Conservation (phyloP, 2,797 vertebrate species). For the Ctenopoma kingsleyae region DNA sequence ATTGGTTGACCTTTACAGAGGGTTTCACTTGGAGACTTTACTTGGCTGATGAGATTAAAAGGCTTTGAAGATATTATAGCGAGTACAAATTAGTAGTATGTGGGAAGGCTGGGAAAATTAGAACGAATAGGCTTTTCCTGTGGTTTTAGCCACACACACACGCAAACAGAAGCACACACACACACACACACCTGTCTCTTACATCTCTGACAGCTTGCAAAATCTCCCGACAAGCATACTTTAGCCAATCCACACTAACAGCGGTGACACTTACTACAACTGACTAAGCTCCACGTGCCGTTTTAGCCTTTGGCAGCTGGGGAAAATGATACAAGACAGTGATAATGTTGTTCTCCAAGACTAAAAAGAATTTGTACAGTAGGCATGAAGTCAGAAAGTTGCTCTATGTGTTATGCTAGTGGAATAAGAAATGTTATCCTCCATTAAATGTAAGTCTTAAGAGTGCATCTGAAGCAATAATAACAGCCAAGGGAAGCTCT, state of each 20-base stretch:
- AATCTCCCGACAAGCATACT: neutral
- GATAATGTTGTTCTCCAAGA: neutral
- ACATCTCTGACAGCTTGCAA: neutral
- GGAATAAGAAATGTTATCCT: neutral
- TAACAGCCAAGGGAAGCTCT: neutral
- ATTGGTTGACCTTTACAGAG: constrained; percentile 72
- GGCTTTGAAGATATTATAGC: constrained; percentile 62
- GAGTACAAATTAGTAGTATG: constrained; percentile 15
- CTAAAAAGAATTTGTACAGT: neutral
- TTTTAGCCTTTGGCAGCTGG: neutral
- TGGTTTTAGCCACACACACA: neutral
- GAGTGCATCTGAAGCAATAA: neutral
- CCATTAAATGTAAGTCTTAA: neutral
- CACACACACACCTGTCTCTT: neutral
- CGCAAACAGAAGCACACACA: neutral
- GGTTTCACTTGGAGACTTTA: constrained; percentile 61
- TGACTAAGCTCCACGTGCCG: neutral
- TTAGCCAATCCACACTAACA: neutral
- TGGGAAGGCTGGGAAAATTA: constrained; percentile 35
- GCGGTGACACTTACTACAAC: neutral
- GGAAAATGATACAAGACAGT: no score
- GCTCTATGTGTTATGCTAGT: neutral
- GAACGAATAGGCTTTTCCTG: neutral
- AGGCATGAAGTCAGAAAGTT: neutral
- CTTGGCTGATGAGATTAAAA: constrained; percentile 48